Conservation (phyloP, 53 echinoderm and acorn worm genomes). For the Paracentrotus lividus region DNA sequence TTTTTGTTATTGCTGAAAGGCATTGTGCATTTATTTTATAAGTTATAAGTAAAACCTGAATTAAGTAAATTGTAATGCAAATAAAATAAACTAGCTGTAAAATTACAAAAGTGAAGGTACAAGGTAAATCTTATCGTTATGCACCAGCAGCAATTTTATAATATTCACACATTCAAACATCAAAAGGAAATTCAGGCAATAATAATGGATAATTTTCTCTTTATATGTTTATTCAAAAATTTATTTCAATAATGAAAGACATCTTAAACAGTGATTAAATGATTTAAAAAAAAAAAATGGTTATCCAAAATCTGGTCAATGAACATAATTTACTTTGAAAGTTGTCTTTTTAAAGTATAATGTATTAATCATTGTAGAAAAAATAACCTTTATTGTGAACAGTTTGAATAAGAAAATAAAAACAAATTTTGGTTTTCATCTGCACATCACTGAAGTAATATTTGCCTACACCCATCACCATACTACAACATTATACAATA, state of each 20-base stretch:
- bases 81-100: no score
- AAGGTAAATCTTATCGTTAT: no score
- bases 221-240: not conserved
- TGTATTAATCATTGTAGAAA: not conserved
- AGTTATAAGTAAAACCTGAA: no score
- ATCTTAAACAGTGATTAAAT: not conserved
- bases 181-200: not conserved
- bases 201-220: not conserved
- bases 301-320: not conserved
- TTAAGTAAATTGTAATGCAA: no score
- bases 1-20: no score
- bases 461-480: not conserved
- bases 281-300: not conserved
- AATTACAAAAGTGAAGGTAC: no score
- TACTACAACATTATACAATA: not conserved
- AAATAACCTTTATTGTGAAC: no score
- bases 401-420: no score
- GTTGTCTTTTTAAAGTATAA: not conserved
- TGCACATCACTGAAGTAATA: not conserved
- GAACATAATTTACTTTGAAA: not conserved
- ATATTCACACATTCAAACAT: no score
- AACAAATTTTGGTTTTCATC: not conserved
- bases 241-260: slow-evolving; percentile 15
- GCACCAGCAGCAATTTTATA: no score
- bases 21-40: no score